Conservation (phyloP, 1,140 invertebrate species). For the Drosophila kurseongensis region DNA sequence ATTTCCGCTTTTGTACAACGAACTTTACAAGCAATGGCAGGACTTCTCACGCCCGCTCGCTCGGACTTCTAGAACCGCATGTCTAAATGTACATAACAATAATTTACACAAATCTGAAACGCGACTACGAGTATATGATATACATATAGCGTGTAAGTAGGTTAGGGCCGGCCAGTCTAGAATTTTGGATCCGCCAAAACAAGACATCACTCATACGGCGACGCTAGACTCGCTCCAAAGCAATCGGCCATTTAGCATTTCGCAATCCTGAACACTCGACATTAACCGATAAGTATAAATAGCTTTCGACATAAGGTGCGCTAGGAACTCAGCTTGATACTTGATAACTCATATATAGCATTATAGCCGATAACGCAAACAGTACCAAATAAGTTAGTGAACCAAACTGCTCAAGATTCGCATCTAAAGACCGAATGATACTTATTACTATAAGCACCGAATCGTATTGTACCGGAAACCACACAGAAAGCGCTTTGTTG, state of each 20-base stretch:
- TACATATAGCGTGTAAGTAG: slow-evolving; percentile 65
- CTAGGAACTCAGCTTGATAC: slow-evolving; percentile 63
- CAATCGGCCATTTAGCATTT: slow-evolving; percentile 22
- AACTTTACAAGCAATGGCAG: slow-evolving; percentile 34
- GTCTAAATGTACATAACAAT: slow-evolving; percentile 82
- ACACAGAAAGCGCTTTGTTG: slow-evolving; percentile 74
- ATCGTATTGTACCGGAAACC: slow-evolving; percentile 51
- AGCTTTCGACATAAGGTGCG: slow-evolving; percentile 66
- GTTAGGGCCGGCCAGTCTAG: slow-evolving; percentile 25
- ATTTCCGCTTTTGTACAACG: slow-evolving; percentile 51
- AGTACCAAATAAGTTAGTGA: slow-evolving; percentile 77
- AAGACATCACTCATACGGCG: neutral
- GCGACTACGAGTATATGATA: slow-evolving; percentile 59
- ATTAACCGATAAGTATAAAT: slow-evolving; percentile 57
- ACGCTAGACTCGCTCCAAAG: slow-evolving; percentile 9
- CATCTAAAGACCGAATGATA: slow-evolving; percentile 12
- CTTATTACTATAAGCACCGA: slow-evolving; percentile 59
- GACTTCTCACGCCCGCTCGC: slow-evolving; percentile 21
- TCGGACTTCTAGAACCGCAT: slow-evolving; percentile 59
- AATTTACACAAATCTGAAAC: slow-evolving; percentile 70
- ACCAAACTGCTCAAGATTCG: slow-evolving; percentile 67
- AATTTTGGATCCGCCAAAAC: slow-evolving; percentile 1
- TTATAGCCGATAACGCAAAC: slow-evolving; percentile 43
- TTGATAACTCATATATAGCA: slow-evolving; percentile 51
- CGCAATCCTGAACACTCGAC: slow-evolving; percentile 15